Conservation (phyloP, 2,797 vertebrate species). For the Limosa lapponica region DNA sequence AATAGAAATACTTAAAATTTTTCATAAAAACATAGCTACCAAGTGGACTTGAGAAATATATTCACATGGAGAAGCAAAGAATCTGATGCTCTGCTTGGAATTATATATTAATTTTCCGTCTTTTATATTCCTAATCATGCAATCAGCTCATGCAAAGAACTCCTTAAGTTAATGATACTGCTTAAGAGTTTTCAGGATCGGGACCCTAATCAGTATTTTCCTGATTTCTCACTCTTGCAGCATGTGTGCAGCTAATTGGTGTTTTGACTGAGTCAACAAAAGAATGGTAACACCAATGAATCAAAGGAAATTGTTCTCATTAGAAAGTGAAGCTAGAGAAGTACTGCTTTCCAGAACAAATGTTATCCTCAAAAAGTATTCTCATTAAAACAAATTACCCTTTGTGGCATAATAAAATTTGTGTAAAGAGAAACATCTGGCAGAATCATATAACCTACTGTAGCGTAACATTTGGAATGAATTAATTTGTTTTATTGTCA, state of each 20-base stretch:
- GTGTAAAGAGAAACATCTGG: constrained; percentile 77
- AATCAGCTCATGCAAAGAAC: background rate
- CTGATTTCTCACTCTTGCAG: constrained; percentile 16
- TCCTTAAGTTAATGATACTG: background rate
- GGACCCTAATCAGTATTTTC: background rate
- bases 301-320: constrained; percentile 76
- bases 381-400: constrained; percentile 76
- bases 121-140: background rate
- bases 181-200: background rate
- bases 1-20: background rate
- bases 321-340: constrained; percentile 69
- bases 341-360: constrained; percentile 71
- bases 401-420: constrained; percentile 71
- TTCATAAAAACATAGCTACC: background rate
- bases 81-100: background rate
- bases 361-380: constrained; percentile 72
- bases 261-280: constrained; percentile 69
- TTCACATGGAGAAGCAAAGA: background rate
- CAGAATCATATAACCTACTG: constrained; percentile 62
- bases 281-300: constrained; percentile 68
- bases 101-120: background rate
- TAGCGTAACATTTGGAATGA: constrained; percentile 66
- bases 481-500: constrained; percentile 65
- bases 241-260: constrained; percentile 59
- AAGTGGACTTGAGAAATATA: background rate